Evolutionary conservation across 2,113 vertebrate genomes (phyloP).

Genomic region (Raja brachyura): DNA sequence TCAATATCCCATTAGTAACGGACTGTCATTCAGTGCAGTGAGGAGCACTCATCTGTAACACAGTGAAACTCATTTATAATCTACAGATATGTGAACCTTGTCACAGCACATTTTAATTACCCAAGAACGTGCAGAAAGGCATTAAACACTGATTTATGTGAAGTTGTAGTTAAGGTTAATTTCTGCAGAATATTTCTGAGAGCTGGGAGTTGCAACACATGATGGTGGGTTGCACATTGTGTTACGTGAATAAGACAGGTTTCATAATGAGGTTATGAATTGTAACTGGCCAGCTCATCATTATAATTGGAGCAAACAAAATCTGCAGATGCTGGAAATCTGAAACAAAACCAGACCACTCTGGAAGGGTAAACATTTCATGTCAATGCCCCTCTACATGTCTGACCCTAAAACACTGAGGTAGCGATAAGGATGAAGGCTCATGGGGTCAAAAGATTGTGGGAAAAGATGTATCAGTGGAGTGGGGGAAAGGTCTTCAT

Average conservation of each 20-base stretch:
- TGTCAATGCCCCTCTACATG: too few species aligned
- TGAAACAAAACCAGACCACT: too few species aligned
- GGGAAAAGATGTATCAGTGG: not conserved
- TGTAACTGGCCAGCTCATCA: not conserved
- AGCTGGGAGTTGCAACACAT: not conserved
- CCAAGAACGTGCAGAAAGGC: not conserved
- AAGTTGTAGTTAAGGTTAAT: constrained; percentile 8
- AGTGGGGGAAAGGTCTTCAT: not conserved
- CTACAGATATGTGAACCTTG: constrained; percentile 21
- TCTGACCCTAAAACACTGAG: too few species aligned
- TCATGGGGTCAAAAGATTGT: too few species aligned
- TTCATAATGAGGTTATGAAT: constrained; percentile 2
- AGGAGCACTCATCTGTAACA: constrained; percentile 4
- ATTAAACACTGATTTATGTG: not conserved
- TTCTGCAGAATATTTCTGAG: not conserved
- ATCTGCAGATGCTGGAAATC: too few species aligned
- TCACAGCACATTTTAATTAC: constrained; percentile 23
- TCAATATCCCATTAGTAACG: constrained; percentile 32
- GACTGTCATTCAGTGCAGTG: not conserved
- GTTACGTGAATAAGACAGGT: not conserved
- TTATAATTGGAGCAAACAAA: not conserved
- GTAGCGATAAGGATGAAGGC: too few species aligned
- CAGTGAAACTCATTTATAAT: constrained; percentile 32
- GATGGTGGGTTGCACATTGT: not conserved
- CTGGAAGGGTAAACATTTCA: too few species aligned